A percentile compares a stretch with the other conserved stretches of the same genome.
Conservation (phyloP, 2,113 vertebrate genomes). For the Marmota flaviventris region DNA sequence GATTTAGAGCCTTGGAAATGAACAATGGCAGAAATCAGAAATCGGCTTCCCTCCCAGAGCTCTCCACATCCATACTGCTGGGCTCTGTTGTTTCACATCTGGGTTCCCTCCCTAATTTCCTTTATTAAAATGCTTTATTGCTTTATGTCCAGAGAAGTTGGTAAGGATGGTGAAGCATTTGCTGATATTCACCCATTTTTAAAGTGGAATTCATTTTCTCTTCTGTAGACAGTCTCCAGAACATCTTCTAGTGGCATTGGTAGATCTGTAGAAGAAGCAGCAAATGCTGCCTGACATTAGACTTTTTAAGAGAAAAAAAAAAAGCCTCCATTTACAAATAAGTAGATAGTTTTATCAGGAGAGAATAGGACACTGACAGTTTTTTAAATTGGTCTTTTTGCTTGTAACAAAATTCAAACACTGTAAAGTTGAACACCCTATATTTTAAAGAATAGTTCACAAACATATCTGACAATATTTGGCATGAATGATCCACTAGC, state of each 20-base stretch:
- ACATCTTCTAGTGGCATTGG: not conserved
- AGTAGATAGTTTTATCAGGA: not conserved
- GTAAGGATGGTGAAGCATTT: not conserved
- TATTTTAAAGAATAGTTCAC: not conserved
- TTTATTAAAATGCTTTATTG: not conserved
- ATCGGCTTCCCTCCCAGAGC: not conserved
- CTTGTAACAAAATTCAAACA: not conserved
- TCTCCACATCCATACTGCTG: not conserved
- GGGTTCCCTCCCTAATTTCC: not conserved
- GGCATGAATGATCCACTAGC: not conserved
- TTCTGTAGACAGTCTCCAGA: not conserved
- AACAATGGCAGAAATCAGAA: not conserved
- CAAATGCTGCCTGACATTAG: not conserved
- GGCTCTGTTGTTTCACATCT: not conserved
- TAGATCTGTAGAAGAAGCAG: not conserved
- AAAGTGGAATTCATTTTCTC: not conserved
- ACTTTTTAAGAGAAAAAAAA: not conserved
- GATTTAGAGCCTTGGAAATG: not conserved
- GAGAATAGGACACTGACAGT: not conserved
- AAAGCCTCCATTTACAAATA: not conserved
- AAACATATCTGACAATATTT: not conserved
- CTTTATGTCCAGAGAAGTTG: not conserved
- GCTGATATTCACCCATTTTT: not conserved
- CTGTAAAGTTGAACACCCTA: not conserved
- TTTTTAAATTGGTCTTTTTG: not conserved